Conservation (phyloP, 2,797 vertebrate species). For the Pipistrellus pygmaeus region DNA sequence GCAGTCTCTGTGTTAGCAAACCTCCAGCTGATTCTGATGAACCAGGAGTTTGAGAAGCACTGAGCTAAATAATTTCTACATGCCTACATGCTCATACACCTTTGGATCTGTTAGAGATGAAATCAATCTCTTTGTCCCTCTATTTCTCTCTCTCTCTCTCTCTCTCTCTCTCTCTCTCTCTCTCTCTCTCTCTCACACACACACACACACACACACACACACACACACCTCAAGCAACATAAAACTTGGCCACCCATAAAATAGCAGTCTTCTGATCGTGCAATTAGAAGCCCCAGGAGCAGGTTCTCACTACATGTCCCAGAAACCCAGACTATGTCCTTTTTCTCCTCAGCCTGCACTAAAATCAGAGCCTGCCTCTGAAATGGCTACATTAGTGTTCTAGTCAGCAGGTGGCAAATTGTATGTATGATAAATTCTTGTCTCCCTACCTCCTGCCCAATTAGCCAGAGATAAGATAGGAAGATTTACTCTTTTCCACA, state of each 20-base stretch:
- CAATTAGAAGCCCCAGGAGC: neutral
- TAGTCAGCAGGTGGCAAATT: slow-evolving; percentile 65
- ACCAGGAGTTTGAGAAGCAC: neutral
- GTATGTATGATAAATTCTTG: slow-evolving; percentile 75
- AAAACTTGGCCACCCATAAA: neutral
- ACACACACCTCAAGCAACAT: neutral
- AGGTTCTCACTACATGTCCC: neutral
- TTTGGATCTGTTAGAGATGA: slow-evolving; percentile 17
- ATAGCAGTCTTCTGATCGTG: neutral
- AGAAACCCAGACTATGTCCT: neutral
- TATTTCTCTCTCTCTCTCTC: neutral
- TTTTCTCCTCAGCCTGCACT: slow-evolving; percentile 34
- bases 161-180: neutral
- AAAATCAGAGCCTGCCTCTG: slow-evolving; percentile 78
- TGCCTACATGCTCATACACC: neutral
- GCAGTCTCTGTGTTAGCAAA: neutral
- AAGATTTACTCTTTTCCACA: slow-evolving; percentile 74
- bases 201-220: neutral
- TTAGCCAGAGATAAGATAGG: slow-evolving; percentile 75
- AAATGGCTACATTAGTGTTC: slow-evolving; percentile 71
- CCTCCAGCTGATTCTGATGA: neutral
- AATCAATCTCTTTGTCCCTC: neutral
- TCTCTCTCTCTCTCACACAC: neutral
- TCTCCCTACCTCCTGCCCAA: slow-evolving; percentile 78
- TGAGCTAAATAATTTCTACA: slow-evolving; percentile 14